phyloP scores from a whole-genome alignment of 2,797 vertebrate genomes.

The Dendrocincla fuliginosa region DNA sequence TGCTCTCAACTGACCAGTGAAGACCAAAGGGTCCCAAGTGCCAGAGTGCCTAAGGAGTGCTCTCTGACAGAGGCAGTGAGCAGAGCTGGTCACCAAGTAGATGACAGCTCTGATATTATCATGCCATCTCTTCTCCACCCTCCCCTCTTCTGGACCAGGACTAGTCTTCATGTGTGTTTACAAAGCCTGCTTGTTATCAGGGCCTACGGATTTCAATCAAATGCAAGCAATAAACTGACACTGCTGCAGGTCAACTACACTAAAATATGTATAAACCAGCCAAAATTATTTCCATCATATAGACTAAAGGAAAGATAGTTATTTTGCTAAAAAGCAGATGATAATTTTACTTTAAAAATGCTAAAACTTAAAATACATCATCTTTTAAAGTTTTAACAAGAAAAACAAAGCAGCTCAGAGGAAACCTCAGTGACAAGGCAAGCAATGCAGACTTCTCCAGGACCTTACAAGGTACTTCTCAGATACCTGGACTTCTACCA shows the following conservation, averaged over 20 bases:
- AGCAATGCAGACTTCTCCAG: background rate
- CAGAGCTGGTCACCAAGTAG: background rate
- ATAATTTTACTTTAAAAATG: background rate
- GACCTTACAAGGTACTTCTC: background rate
- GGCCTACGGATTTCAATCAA: background rate
- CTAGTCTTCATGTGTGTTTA: background rate
- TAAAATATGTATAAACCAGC: rapidly evolving
- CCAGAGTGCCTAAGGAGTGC: background rate
- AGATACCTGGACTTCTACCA: background rate
- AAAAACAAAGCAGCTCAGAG: background rate
- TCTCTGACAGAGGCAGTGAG: background rate
- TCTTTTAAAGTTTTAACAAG: background rate
- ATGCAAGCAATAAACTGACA: background rate
- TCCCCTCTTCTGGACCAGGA: background rate
- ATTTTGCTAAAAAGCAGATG: background rate
- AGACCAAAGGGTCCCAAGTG: background rate
- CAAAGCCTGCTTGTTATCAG: background rate
- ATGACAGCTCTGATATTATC: background rate
- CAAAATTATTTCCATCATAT: background rate
- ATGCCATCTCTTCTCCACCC: background rate
- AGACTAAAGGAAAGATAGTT: background rate
- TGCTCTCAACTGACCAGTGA: background rate
- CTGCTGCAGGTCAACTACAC: background rate
- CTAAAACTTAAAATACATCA: background rate
- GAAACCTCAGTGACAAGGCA: background rate